Base-by-base conservation (phyloP, 2,888 invertebrate genomes). In the Dasypogon diadema region DNA sequence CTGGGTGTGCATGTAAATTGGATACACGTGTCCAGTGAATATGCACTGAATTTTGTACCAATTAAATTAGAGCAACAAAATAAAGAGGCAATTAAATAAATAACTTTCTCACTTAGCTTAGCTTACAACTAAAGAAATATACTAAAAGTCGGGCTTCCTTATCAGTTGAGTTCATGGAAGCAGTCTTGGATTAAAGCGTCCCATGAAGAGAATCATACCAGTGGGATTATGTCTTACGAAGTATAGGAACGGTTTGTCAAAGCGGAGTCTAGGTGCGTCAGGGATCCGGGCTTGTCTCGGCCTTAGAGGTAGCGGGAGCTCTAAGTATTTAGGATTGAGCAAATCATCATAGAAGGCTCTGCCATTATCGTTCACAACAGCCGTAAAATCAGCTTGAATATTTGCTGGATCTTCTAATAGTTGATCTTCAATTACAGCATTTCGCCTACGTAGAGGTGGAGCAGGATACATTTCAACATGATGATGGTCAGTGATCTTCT, bases 181-280 rank as follows among this genome's bases (percentile, higher is more conserved):
- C 83, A 94, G 89, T 86, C 93, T 90, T 51, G 94, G 95, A 86
- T 94, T 95, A 87, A 94, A 95, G 83, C 95, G 89, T 51, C 96
- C 96, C 88, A 95, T 93, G 84, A 94, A 94, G 70, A 96, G 87
- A 81, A 96, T 93, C 87, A 96, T 90, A 77, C 96, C 96, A n/a
- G 95, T 93, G 1, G 95, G 96, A 85, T 96, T 96, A 85, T 96
- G 96, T 82, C 96, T 89, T 12, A 96, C 93, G 81, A 95, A 93
- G 85, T 93, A 96, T 24, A 96, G 87, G 88, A 96, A 96, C 0
- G 96, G 96, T 82, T 95, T 89, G 81, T 96, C 95, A 83, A 95
- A 92, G 81, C 93, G 91, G 82, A 96, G 88, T 82, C 95, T 88
- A 3, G 92, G 93, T 16, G 88, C 87, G 65, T 93, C 91, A 0